Evolutionary conservation across 1,140 invertebrate genomes (phyloP).

Genomic region (Bradysia coprophila): DNA sequence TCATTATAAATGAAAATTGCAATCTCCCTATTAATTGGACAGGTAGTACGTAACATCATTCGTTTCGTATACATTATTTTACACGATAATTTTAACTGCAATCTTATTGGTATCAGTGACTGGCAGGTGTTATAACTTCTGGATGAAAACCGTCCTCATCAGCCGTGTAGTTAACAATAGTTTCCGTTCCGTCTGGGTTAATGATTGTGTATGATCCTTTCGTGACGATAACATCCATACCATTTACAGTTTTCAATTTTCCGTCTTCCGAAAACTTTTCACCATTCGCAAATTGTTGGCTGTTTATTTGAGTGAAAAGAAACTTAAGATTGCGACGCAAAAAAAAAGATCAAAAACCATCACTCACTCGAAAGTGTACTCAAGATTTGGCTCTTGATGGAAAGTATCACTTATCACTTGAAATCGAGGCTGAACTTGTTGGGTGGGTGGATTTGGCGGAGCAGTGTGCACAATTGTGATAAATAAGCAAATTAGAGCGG

Average conservation of each 20-base stretch:
- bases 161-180: background rate
- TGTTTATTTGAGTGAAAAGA: background rate
- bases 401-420: background rate
- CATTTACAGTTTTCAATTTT: background rate
- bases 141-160: background rate
- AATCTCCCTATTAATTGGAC: no score
- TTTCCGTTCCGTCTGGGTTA: background rate
- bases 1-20: no score
- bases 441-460: background rate
- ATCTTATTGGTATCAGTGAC: background rate
- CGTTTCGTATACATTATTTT: background rate
- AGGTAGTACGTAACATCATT: no score
- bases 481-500: background rate
- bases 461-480: background rate
- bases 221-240: background rate
- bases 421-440: background rate
- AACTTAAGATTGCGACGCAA: background rate
- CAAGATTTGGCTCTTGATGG: constrained; percentile 1
- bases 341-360: background rate
- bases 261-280: background rate
- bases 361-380: constrained; percentile 1
- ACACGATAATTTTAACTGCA: background rate
- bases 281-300: background rate
- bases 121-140: background rate
- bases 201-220: background rate